Conservation (phyloP, 2,888 invertebrate species). For the Trachelus iudaicus region DNA sequence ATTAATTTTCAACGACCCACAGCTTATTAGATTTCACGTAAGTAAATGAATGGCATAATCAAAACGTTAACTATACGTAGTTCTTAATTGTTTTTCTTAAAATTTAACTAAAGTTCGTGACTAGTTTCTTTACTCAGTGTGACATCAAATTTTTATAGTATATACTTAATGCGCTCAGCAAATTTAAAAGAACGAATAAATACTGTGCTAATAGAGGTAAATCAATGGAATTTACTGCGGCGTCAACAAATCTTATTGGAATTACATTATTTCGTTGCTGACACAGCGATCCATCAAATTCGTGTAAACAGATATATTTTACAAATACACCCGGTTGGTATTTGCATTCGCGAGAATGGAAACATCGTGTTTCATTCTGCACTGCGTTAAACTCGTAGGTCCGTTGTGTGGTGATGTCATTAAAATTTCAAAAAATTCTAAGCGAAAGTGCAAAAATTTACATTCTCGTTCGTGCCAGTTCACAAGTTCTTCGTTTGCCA, state of each 20-base stretch:
- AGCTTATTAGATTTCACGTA: not conserved
- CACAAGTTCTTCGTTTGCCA: not conserved
- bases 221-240: not conserved
- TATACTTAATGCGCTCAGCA: not conserved
- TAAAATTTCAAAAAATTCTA: not conserved
- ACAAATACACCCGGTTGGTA: not conserved
- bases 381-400: not conserved
- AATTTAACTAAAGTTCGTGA: not conserved
- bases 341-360: not conserved
- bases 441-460: not conserved
- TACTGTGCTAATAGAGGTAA: not conserved
- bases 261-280: not conserved
- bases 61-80: not conserved
- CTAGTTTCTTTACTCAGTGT: not conserved
- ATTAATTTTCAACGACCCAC: not conserved
- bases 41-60: not conserved
- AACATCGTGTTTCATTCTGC: not conserved
- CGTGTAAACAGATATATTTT: not conserved
- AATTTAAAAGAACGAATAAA: not conserved
- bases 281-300: not conserved
- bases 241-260: not conserved
- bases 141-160: not conserved
- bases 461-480: not conserved
- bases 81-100: not conserved
- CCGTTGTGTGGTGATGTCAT: not conserved